Percentiles rank a stretch among this genome's conserved stretches.
Conservation (phyloP, 2,113 vertebrate genomes). For the Hippolais icterina region DNA sequence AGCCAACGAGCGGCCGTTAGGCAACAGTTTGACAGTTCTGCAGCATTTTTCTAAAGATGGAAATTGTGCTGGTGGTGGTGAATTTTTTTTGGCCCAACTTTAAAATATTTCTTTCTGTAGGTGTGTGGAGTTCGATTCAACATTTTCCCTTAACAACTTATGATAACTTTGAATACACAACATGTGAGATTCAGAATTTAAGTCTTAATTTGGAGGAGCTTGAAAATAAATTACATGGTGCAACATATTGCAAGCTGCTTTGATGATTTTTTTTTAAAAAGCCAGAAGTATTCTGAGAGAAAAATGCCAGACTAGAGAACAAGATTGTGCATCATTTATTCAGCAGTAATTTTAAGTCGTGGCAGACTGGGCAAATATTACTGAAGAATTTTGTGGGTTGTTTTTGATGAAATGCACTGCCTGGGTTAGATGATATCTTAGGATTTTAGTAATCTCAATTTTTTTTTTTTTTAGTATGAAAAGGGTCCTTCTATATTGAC, state of each 20-base stretch:
- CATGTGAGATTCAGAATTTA: background rate
- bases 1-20: constrained; percentile 24
- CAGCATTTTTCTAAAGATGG: constrained; percentile 58
- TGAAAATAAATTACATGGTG: background rate
- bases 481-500: background rate
- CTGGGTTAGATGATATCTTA: background rate
- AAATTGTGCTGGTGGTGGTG: constrained; percentile 25
- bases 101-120: constrained; percentile 53
- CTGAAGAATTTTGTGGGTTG: background rate
- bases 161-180: background rate
- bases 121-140: constrained; percentile 30
- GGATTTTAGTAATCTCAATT: background rate
- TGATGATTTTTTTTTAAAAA: background rate
- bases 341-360: constrained; percentile 19
- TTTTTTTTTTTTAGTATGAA: background rate
- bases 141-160: constrained; percentile 1
- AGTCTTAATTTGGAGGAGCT: constrained; percentile 23
- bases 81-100: constrained; percentile 18
- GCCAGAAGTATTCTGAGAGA: background rate
- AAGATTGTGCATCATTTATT: background rate
- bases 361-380: background rate
- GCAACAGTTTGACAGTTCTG: constrained; percentile 61
- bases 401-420: background rate
- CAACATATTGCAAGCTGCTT: constrained; percentile 11
- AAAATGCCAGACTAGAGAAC: constrained; percentile 9